Base-by-base conservation (phyloP, 2,113 vertebrate species). In the Anthoscopus minutus region DNA sequence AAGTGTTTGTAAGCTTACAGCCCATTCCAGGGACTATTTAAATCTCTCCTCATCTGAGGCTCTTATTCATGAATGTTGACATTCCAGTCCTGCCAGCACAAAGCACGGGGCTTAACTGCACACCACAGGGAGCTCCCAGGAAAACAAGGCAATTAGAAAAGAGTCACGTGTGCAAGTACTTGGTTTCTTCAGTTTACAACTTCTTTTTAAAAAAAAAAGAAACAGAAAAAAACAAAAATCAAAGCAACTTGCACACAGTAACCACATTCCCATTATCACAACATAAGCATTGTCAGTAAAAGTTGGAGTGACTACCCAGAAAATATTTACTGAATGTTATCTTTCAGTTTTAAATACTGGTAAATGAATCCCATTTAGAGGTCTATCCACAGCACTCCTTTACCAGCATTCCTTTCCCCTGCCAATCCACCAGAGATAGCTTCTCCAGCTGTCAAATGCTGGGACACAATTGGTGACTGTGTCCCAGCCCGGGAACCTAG, bases 91-190 rank as follows among this genome's bases (percentile, higher is more conserved):
- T 1, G 2, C 23, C 67, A 92, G 92, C 87, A 94, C 80, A 91
- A 96, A 94, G 92, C 82, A 51, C 50, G 58, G 37, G 74, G 93
- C 81, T 96, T 91, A 97, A 61, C 86, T 60, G 67, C 93, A 73
- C 87, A 85, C 94, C 94, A 56, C 89, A 62, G 94, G 89, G 93
- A 95, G 89, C 86, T 94, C 74, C 67, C 70, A 57, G 51, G 87
- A 93, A 97, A 92, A 95, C 95, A 96, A 96, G 70, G 80, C 92
- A 88, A 93, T 94, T 86, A 95, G 88, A 89, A 89, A 72, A 74
- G 81, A 86, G 90, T 94, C 93, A 96, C 62, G 60, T 95, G 60
- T 95, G 93, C 61, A 95, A 54, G 62, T 37, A 35, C 67, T 76
- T 57, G 35, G 56, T 83, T 94, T 78, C 78, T 83, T 86, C 54